Conservation (phyloP, 1,140 invertebrate genomes). For the Drosophila takahashii region DNA sequence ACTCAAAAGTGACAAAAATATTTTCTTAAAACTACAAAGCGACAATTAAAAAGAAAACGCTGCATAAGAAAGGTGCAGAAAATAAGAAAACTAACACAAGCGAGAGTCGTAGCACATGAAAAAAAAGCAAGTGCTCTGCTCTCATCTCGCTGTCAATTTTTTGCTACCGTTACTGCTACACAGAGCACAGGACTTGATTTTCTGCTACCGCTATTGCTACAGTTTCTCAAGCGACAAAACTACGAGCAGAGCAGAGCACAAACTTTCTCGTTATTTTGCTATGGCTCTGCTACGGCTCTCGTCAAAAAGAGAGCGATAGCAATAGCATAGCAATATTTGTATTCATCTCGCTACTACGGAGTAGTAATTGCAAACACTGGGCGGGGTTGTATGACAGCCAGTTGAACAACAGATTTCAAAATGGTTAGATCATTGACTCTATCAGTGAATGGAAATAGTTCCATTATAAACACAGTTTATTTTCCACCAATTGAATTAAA, state of each 20-base stretch:
- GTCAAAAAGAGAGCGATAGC: too few species aligned
- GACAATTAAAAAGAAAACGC: neutral
- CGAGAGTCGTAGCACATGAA: neutral
- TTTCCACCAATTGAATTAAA: too few species aligned
- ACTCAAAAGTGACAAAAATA: neutral
- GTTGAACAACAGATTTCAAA: too few species aligned
- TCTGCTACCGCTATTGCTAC: neutral
- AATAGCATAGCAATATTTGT: too few species aligned
- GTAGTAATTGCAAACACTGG: too few species aligned
- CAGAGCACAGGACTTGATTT: neutral
- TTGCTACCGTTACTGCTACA: neutral
- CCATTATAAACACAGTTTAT: too few species aligned
- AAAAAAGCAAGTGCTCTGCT: neutral
- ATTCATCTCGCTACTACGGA: too few species aligned
- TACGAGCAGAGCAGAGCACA: neutral
- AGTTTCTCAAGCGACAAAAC: neutral
- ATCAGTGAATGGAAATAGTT: too few species aligned
- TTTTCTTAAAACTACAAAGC: slow-evolving; percentile 3
- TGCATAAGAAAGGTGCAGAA: neutral
- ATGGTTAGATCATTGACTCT: too few species aligned
- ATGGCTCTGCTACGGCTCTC: too few species aligned
- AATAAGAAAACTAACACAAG: neutral
- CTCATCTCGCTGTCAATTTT: neutral
- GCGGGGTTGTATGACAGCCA: too few species aligned
- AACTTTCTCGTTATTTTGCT: too few species aligned